A percentile compares a stretch with the other conserved stretches of the same genome.
phyloP scores from a whole-genome alignment of 2,888 invertebrate species.

The Tenthredo scrophulariae region DNA sequence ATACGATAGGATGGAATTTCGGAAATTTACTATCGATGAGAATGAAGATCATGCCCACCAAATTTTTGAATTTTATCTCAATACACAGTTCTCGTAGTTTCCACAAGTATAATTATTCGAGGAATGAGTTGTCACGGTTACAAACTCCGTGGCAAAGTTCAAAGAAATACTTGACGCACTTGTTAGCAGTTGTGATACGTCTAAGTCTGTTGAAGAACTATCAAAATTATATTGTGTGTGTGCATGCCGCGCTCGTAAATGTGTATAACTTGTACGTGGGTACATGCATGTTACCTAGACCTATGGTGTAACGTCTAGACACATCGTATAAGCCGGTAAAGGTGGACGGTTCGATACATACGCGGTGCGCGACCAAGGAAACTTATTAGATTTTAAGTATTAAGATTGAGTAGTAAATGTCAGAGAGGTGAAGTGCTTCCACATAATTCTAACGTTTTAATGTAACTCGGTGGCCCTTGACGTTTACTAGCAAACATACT shows the following conservation, averaged over 20 bases:
- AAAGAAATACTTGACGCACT: slow-evolving; percentile 32
- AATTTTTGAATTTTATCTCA: neutral
- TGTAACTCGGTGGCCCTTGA: slow-evolving; percentile 49
- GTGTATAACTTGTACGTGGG: neutral
- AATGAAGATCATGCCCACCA: neutral
- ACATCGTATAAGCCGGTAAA: slow-evolving; percentile 28
- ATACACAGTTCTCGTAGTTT: neutral
- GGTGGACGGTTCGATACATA: neutral
- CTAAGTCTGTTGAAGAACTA: slow-evolving; percentile 42
- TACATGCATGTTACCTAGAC: slow-evolving; percentile 15
- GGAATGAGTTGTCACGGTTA: slow-evolving; percentile 45
- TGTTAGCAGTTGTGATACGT: slow-evolving; percentile 47
- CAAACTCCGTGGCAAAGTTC: slow-evolving; percentile 36
- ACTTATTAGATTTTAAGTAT: slow-evolving; percentile 54
- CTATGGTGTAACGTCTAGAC: slow-evolving; percentile 22
- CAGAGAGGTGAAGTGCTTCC: slow-evolving; percentile 53
- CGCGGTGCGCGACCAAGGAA: slow-evolving; percentile 46
- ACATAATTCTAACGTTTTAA: slow-evolving; percentile 53
- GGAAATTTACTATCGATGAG: neutral
- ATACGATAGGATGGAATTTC: slow-evolving; percentile 29
- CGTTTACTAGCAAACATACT: slow-evolving; percentile 49
- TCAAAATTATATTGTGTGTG: slow-evolving; percentile 3
- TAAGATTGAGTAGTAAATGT: slow-evolving; percentile 54
- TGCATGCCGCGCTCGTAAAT: slow-evolving; percentile 15
- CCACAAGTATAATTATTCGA: neutral